Evolutionary conservation across 2,113 vertebrate genomes (phyloP).

Genomic region (Euleptes europaea): DNA sequence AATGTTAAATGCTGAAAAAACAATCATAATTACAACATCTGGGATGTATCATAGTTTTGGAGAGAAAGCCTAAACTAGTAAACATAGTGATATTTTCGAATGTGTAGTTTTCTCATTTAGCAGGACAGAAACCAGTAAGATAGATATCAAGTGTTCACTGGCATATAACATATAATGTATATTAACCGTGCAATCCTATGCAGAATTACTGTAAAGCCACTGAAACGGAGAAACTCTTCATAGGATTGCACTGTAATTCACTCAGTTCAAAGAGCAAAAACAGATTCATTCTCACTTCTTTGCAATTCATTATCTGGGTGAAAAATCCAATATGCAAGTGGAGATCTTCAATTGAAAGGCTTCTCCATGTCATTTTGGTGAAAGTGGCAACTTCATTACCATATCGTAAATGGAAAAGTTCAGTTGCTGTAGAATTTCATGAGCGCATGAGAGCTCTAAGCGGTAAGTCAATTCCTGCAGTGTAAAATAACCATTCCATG

Average conservation of each 20-base stretch:
- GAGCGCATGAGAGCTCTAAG: not conserved
- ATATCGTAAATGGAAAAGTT: not conserved
- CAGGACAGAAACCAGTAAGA: not conserved
- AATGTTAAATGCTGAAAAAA: slow-evolving; percentile 72
- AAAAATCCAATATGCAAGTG: not conserved
- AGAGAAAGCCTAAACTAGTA: not conserved
- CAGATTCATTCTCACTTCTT: not conserved
- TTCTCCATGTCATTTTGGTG: not conserved
- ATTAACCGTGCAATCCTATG: no score
- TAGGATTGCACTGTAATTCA: not conserved
- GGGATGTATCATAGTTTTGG: slow-evolving; percentile 32
- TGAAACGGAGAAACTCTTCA: no score
- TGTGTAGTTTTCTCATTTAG: slow-evolving; percentile 20
- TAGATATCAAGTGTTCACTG: not conserved
- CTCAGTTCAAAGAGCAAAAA: not conserved
- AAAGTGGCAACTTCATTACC: not conserved
- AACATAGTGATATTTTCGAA: not conserved
- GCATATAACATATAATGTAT: not conserved
- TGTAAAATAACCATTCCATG: not conserved
- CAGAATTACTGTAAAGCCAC: no score
- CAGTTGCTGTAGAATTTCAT: not conserved
- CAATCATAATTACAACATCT: slow-evolving; percentile 75
- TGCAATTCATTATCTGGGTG: not conserved
- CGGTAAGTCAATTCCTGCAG: not conserved
- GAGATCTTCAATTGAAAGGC: not conserved